These are phyloP conservation scores for Drosophila paracracens DNA, from an alignment of 2,888 invertebrate genomes.

Conservation along the genomic window DNA sequence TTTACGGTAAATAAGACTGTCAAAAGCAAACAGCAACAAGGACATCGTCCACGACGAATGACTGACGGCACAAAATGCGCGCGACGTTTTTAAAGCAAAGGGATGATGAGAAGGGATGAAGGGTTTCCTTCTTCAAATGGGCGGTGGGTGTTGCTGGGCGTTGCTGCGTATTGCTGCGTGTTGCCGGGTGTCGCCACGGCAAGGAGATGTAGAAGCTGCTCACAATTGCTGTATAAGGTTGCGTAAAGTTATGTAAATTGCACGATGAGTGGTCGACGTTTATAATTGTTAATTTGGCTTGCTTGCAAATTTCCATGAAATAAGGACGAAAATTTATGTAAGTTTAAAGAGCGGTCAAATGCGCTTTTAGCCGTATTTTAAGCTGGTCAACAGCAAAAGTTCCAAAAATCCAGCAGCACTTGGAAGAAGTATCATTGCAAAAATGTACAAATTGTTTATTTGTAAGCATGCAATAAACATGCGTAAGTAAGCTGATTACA, in stretches of 20 bases:
- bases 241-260: constrained; percentile 65
- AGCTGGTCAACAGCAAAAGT: constrained; percentile 31
- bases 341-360: constrained; percentile 17
- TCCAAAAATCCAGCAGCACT: constrained; percentile 21
- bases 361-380: constrained; percentile 2
- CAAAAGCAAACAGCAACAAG: constrained; percentile 42
- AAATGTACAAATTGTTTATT: constrained; percentile 62
- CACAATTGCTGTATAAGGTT: constrained; percentile 33
- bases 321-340: constrained; percentile 31
- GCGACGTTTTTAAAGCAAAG: constrained; percentile 5
- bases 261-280: constrained; percentile 43
- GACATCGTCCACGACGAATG: constrained; percentile 37
- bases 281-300: constrained; percentile 52
- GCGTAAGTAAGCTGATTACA: constrained; percentile 81
- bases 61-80: constrained; percentile 16
- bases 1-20: constrained; percentile 64
- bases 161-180: neutral
- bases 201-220: too few relatives aligned
- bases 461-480: constrained; percentile 71
- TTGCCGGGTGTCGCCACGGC: neutral
- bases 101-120: constrained; percentile 2
- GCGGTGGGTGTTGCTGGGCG: neutral
- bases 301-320: constrained; percentile 40
- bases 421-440: neutral
- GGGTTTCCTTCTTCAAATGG: constrained; percentile 7